Percentiles rank a stretch among this genome's conserved stretches.
Conservation (phyloP, 1,140 invertebrate species). For the Camponotus pennsylvanicus region DNA sequence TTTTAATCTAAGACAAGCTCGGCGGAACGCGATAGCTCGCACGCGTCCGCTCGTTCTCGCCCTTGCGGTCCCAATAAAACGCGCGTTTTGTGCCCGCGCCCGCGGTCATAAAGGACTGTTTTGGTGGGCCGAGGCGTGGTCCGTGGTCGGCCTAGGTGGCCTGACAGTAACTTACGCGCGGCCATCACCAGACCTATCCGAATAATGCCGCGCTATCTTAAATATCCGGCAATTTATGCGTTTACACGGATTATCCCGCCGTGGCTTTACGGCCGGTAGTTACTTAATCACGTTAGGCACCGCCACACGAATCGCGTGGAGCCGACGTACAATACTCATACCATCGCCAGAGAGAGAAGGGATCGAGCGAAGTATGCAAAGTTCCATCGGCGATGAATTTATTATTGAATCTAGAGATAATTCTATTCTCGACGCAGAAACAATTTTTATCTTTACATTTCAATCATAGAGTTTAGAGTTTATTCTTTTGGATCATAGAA, state of each 20-base stretch:
- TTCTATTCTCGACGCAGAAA: not conserved
- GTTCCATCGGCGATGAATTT: conserved; percentile 1
- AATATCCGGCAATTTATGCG: conserved; percentile 82
- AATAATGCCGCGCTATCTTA: conserved; percentile 80
- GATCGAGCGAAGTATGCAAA: not conserved
- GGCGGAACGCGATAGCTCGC: conserved; percentile 69
- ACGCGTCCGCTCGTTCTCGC: conserved; percentile 65
- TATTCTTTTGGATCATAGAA: not conserved
- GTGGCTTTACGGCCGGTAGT: conserved; percentile 79
- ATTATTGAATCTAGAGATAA: not conserved
- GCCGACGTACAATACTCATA: conserved; percentile 16
- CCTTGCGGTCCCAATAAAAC: conserved; percentile 68
- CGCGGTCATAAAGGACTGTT: conserved; percentile 66
- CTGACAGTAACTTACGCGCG: conserved; percentile 77
- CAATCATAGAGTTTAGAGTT: not conserved
- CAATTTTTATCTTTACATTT: not conserved
- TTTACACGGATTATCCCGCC: conserved; percentile 80
- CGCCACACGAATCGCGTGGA: conserved; percentile 47
- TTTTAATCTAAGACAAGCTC: conserved; percentile 67
- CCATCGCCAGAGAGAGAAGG: not conserved
- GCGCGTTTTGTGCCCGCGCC: conserved; percentile 68
- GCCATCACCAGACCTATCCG: conserved; percentile 78
- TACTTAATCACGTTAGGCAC: conserved; percentile 81
- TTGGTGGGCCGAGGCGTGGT: conserved; percentile 73
- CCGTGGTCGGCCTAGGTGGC: conserved; percentile 77